phyloP scores from a whole-genome alignment of 2,888 invertebrate species.

The Gastrophysa polygoni region DNA sequence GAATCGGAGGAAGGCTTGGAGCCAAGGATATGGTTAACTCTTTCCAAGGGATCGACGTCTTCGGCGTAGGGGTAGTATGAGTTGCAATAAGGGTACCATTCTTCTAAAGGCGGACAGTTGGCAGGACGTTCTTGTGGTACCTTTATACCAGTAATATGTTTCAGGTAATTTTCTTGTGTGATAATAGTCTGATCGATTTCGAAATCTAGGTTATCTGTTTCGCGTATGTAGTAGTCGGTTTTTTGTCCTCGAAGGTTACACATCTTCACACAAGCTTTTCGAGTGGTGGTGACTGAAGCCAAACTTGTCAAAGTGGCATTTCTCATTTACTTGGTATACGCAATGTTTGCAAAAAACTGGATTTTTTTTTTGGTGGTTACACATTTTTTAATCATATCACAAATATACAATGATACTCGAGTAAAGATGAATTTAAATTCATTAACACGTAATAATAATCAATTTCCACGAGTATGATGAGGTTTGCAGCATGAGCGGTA shows the following conservation, averaged over 20 bases:
- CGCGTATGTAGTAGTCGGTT: conserved; percentile 33
- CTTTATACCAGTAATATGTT: conserved; percentile 41
- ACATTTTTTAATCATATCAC: too few relatives aligned
- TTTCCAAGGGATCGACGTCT: conserved; percentile 56
- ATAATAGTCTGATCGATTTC: conserved; percentile 49
- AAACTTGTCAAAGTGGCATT: too few relatives aligned
- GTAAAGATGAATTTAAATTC: too few relatives aligned
- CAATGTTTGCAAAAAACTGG: too few relatives aligned
- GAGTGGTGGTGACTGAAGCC: too few relatives aligned
- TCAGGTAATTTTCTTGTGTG: conserved; percentile 44
- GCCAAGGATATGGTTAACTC: conserved; percentile 50
- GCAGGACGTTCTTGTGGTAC: conserved; percentile 25
- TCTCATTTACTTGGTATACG: too few relatives aligned
- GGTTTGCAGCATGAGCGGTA: too few relatives aligned
- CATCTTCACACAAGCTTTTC: too few relatives aligned
- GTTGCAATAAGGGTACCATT: conserved; percentile 55
- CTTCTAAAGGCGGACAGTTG: conserved; percentile 17
- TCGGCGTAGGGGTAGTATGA: conserved; percentile 58
- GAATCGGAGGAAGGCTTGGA: conserved; percentile 33
- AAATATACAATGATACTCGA: too few relatives aligned
- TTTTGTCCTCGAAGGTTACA: conserved; percentile 21
- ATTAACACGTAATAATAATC: too few relatives aligned
- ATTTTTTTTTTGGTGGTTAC: too few relatives aligned
- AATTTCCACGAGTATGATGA: too few relatives aligned
- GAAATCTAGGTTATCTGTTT: conserved; percentile 33